phyloP scores from a whole-genome alignment of 2,113 vertebrate genomes.

The Hydrochoerus hydrochaeris region DNA sequence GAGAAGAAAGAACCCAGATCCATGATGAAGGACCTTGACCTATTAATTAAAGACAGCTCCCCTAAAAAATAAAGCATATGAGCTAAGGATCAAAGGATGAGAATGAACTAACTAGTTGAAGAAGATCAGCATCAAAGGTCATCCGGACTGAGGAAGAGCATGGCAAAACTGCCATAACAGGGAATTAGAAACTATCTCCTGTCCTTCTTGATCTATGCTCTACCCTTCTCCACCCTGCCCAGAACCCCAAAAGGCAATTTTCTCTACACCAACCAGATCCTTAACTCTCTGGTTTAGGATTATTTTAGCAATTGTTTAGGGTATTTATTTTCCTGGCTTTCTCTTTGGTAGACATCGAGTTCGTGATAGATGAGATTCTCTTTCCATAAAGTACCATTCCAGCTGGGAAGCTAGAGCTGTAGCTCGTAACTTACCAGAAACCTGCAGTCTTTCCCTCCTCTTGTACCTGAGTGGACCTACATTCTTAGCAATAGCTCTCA shows the following conservation, averaged over 20 bases:
- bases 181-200: neutral
- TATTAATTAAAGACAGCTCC: neutral
- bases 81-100: neutral
- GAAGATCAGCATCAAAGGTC: neutral
- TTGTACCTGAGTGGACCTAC: neutral
- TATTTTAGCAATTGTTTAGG: neutral
- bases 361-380: neutral
- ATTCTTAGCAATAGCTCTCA: neutral
- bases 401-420: neutral
- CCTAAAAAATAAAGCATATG: neutral
- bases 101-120: conserved; percentile 20
- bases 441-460: neutral
- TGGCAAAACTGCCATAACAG: neutral
- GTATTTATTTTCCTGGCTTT: neutral
- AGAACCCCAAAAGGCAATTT: neutral
- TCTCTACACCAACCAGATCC: neutral
- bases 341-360: neutral
- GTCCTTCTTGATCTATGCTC: neutral
- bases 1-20: neutral
- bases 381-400: neutral
- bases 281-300: neutral
- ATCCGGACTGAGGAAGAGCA: neutral
- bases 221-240: neutral
- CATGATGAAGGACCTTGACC: neutral
- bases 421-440: neutral